Percentiles rank a stretch among this genome's conserved stretches.
Conservation (phyloP, 2,113 vertebrate species). For the Tetrao urogallus region DNA sequence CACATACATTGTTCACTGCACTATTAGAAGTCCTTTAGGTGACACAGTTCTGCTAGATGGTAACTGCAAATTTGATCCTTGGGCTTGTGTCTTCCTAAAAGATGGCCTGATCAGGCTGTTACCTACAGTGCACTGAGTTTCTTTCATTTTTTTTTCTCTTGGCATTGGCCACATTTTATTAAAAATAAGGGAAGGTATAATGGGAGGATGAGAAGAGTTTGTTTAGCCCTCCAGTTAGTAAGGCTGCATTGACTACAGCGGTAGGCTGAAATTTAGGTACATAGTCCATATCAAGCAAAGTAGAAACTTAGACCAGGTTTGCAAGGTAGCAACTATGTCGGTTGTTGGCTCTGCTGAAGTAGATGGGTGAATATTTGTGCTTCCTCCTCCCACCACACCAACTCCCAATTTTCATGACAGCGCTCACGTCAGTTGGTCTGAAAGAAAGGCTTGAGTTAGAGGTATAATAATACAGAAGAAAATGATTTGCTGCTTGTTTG, state of each 20-base stretch:
- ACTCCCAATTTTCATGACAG: background rate
- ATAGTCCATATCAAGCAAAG: slow-evolving; percentile 8
- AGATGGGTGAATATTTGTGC: background rate
- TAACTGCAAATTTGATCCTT: background rate
- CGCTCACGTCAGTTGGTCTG: background rate
- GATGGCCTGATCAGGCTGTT: background rate
- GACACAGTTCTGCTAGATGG: background rate
- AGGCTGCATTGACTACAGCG: background rate
- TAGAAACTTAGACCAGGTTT: background rate
- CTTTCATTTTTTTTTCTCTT: background rate
- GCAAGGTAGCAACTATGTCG: background rate
- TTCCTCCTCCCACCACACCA: background rate
- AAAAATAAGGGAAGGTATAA: background rate
- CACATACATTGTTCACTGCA: background rate
- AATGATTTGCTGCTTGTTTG: background rate
- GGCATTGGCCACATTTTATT: background rate
- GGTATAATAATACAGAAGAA: background rate
- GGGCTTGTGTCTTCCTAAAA: background rate
- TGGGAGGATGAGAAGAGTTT: background rate
- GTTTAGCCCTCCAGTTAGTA: background rate
- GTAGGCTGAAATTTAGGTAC: slow-evolving; percentile 21
- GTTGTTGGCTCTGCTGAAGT: background rate
- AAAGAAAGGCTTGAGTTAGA: background rate
- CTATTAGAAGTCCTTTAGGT: background rate
- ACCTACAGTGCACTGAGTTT: background rate